Percentiles rank a stretch among this genome's conserved stretches.
These are phyloP conservation scores for Coecobrya sp. DNA, from an alignment of 2,888 invertebrate species.

Conservation along the genomic window DNA sequence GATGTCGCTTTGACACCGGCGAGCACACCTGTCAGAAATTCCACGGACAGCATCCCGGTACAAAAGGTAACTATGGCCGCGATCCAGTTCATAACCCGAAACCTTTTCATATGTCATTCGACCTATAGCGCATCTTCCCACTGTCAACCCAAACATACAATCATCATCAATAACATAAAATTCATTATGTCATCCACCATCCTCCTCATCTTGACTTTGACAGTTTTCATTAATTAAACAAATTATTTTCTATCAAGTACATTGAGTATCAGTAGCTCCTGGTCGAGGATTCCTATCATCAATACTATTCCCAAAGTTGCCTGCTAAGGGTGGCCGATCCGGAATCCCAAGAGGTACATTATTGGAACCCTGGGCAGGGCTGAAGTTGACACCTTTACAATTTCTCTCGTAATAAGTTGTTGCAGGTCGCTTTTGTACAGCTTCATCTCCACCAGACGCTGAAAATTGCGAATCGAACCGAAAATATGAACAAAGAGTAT, in stretches of 20 bases:
- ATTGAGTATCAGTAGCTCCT: constrained; percentile 86
- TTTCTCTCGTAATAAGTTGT: constrained; percentile 87
- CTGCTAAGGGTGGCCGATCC: constrained; percentile 82
- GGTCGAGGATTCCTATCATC: constrained; percentile 85
- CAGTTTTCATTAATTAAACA: not conserved
- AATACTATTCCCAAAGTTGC: constrained; percentile 84
- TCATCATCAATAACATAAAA: not conserved
- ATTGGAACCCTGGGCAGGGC: constrained; percentile 55
- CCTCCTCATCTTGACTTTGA: not conserved
- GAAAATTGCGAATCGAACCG: not conserved
- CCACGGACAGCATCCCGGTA: constrained; percentile 87
- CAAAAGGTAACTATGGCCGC: constrained; percentile 87
- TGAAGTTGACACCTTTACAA: constrained; percentile 85
- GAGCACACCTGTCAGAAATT: constrained; percentile 88
- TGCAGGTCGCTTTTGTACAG: constrained; percentile 87
- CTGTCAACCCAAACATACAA: constrained; percentile 67
- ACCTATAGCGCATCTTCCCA: constrained; percentile 87
- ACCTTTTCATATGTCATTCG: constrained; percentile 87
- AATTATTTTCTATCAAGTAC: constrained; percentile 71
- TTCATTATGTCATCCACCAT: not conserved
- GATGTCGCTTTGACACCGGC: constrained; percentile 87
- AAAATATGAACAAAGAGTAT: no score
- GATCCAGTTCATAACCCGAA: constrained; percentile 87
- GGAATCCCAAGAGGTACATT: constrained; percentile 81
- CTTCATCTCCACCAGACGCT: constrained; percentile 87